These are phyloP conservation scores for Aethes cnicana DNA, from an alignment of 2,888 invertebrate species.

Conservation along the genomic window DNA sequence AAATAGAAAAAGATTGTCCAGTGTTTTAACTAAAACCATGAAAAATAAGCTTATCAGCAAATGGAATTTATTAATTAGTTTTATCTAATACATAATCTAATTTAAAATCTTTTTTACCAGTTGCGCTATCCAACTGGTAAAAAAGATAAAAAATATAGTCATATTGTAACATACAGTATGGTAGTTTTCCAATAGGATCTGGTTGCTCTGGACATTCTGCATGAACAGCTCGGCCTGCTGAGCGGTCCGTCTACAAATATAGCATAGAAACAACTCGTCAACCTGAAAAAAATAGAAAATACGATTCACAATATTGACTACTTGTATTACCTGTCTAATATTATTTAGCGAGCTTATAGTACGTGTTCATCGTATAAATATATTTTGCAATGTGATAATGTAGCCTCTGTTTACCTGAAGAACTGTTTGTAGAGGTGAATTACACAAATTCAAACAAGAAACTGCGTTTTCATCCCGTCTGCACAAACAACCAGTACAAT, in stretches of 20 bases:
- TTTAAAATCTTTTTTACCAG: too few relatives aligned
- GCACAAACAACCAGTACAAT: conserved; percentile 57
- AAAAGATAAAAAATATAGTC: too few relatives aligned
- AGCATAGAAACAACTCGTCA: conserved; percentile 53
- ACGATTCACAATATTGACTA: too few relatives aligned
- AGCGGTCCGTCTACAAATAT: conserved; percentile 54
- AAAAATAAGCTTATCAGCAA: too few relatives aligned
- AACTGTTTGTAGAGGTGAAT: conserved; percentile 49
- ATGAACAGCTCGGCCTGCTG: conserved; percentile 57
- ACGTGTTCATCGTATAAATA: too few relatives aligned
- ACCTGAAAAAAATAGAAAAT: conserved; percentile 56
- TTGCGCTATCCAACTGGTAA: too few relatives aligned
- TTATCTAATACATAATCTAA: too few relatives aligned
- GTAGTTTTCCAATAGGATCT: conserved; percentile 54
- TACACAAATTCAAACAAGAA: conserved; percentile 45
- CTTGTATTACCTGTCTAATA: too few relatives aligned
- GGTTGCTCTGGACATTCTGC: conserved; percentile 61
- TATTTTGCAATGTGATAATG: background rate
- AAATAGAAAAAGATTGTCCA: too few relatives aligned
- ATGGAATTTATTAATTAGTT: too few relatives aligned
- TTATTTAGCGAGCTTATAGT: too few relatives aligned
- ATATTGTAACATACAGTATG: conserved; percentile 49
- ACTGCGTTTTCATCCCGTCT: conserved; percentile 42
- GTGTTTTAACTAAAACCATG: too few relatives aligned
- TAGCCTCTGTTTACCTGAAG: conserved; percentile 51